Evolutionary conservation across 2,888 invertebrate species (phyloP), one percentile per base, ranked within the genome.

Genomic region (Zhengitettix transpicula): DNA sequence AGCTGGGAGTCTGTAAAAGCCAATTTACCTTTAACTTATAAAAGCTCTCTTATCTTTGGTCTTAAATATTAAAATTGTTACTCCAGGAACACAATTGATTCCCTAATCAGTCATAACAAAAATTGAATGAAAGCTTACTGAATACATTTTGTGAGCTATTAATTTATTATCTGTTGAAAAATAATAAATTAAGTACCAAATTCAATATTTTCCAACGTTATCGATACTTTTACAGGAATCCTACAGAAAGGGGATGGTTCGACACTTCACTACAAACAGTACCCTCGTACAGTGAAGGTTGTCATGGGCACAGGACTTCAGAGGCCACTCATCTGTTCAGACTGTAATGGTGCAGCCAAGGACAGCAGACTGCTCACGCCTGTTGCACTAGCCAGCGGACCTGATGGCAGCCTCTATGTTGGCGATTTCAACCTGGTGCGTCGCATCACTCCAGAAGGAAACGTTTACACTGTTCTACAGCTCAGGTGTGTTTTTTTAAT

Each of bases 231-330:
- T 55, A 9, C 66, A 78, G 79, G 93, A 28, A 96, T 98, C 64
- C 77, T 99, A 54, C 97, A 99, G 73, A 96, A 96, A 72, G 99
- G 99, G 51, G 95, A 97, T 70, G 98, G 99, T 59, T 90, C 93
- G 2, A 88, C 94, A 53, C 79, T 97, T 44, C 95, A 97, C 73
- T 82, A 98, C 74, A 95, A 92, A 69, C 89, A 91, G 70, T 90
- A 93, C 70, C 92, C 92, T 54, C 79, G 90, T 67, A 94, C 89
- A 54, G 87, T 97, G 9, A 85, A 89, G 73, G 92, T 93, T 54
- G 85, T 92, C 0, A 89, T 95, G 88, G 96, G 95, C 15, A 92
- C 90, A 15, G 94, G 93, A 1, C 79, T 91, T 58, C 90, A 92
- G 70, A 78, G 97, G 55, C 81, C 87, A 7, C 76, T 96, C 44